phyloP scores from a whole-genome alignment of 2,888 invertebrate species.

The Folsomia candida region DNA sequence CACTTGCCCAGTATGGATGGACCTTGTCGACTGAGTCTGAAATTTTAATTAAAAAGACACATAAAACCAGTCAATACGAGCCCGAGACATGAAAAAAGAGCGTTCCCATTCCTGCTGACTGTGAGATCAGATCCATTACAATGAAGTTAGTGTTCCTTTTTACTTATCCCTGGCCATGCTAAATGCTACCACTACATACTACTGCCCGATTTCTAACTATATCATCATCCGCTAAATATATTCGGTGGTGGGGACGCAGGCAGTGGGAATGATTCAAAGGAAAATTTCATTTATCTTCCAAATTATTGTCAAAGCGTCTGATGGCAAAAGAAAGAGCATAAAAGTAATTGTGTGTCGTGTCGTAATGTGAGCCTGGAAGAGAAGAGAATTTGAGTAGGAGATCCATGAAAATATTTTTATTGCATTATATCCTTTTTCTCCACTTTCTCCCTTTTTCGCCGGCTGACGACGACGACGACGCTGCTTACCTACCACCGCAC shows the following conservation, averaged over 20 bases:
- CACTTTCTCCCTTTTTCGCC: not conserved
- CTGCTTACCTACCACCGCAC: not conserved
- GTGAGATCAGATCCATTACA: too few relatives aligned
- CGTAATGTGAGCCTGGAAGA: not conserved
- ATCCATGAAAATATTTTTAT: not conserved
- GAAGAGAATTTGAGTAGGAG: not conserved
- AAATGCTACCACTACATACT: too few relatives aligned
- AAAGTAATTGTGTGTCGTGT: not conserved
- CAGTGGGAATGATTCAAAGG: too few relatives aligned
- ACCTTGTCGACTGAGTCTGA: not conserved
- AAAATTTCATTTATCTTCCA: not conserved
- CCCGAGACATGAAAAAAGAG: too few relatives aligned
- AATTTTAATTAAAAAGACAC: not conserved
- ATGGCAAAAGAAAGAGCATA: not conserved
- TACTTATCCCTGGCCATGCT: too few relatives aligned
- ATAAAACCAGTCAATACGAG: not conserved
- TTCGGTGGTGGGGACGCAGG: too few relatives aligned
- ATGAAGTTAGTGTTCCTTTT: too few relatives aligned
- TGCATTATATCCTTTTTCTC: not conserved
- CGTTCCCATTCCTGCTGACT: too few relatives aligned
- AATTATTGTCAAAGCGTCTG: not conserved
- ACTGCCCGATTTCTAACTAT: too few relatives aligned
- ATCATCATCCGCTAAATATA: too few relatives aligned
- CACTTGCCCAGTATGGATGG: not conserved
- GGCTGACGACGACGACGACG: not conserved